Evolutionary conservation across 1,140 invertebrate species (phyloP).

Genomic region (Paralvinella palmiformis): DNA sequence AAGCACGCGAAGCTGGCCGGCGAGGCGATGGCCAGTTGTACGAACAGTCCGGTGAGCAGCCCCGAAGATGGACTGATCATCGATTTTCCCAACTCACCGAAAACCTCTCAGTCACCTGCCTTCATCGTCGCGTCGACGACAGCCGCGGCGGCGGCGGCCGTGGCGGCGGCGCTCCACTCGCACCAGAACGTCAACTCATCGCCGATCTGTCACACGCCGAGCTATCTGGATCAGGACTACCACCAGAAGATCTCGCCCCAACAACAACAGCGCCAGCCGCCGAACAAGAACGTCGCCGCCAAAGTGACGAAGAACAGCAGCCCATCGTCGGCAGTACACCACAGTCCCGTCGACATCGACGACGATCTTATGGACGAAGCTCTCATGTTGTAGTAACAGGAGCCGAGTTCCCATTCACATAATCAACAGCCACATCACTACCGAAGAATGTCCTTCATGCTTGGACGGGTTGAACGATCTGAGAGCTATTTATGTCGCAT

Average conservation of each 20-base stretch:
- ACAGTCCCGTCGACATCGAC: constrained; percentile 73
- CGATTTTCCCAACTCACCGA: constrained; percentile 27
- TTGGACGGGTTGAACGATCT: too few species aligned
- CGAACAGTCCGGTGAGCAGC: constrained; percentile 37
- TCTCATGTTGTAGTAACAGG: too few species aligned
- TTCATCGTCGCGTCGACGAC: constrained; percentile 22
- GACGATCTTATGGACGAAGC: constrained; percentile 86
- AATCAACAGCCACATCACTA: too few species aligned
- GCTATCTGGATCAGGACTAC: constrained; percentile 7
- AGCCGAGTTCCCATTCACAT: too few species aligned
- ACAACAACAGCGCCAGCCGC: constrained; percentile 68
- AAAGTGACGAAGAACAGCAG: constrained; percentile 22
- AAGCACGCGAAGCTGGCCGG: not conserved
- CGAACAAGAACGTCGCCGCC: constrained; percentile 72
- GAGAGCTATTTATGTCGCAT: too few species aligned
- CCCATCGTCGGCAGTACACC: constrained; percentile 55
- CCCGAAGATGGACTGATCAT: constrained; percentile 47
- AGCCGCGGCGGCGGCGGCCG: constrained; percentile 14
- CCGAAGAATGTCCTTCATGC: too few species aligned
- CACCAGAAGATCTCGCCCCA: constrained; percentile 35
- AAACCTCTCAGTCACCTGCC: constrained; percentile 11
- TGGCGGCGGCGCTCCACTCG: constrained; percentile 10
- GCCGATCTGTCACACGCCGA: constrained; percentile 22
- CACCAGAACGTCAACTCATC: constrained; percentile 6
- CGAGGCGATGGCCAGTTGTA: not conserved